These are phyloP conservation scores for Oncorhynchus clarkii DNA, from an alignment of 2,113 vertebrate genomes.

Conservation along the genomic window DNA sequence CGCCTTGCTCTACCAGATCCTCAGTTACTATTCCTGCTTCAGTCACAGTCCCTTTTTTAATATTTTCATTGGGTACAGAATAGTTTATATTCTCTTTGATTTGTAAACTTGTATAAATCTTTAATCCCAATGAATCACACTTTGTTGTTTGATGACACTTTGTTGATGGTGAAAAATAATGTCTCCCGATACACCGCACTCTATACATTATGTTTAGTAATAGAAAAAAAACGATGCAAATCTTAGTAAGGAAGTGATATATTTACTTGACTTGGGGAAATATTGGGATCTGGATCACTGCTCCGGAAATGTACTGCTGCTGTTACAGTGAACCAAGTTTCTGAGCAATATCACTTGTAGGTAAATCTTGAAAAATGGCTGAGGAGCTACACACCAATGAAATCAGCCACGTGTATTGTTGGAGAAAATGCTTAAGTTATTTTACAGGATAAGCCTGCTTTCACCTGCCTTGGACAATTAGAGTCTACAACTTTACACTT, in stretches of 20 bases:
- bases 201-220: background rate
- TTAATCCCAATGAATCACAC: background rate
- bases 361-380: too few relatives aligned
- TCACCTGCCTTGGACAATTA: background rate
- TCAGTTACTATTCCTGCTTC: background rate
- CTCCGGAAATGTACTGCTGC: too few relatives aligned
- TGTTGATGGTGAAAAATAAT: background rate
- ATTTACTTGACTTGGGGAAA: too few relatives aligned
- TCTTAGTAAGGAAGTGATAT: background rate
- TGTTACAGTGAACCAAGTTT: background rate
- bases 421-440: background rate
- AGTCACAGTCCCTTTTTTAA: background rate
- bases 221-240: background rate
- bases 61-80: background rate
- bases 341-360: too few relatives aligned
- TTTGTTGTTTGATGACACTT: background rate
- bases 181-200: background rate
- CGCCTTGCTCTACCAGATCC: slow-evolving; percentile 12
- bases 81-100: background rate
- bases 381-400: background rate
- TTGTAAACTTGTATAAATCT: background rate
- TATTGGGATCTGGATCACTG: too few relatives aligned
- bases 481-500: too few relatives aligned
- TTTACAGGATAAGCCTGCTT: background rate
- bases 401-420: background rate